Base-by-base conservation (phyloP, 2,113 vertebrate species). In the Thalassoma bifasciatum region DNA sequence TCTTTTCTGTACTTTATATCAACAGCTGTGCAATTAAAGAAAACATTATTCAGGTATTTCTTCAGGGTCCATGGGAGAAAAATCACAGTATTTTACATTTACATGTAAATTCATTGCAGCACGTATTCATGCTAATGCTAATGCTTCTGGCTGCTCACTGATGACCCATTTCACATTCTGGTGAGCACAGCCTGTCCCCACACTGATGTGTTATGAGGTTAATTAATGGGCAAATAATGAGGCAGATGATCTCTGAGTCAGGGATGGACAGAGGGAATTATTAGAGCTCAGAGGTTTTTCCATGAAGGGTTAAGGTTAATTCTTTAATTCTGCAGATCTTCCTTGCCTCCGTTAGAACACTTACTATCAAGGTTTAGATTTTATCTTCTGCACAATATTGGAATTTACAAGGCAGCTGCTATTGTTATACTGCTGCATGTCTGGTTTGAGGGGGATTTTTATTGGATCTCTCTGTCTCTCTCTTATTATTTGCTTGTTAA, bases 331-430 rank as follows among this genome's bases (percentile, higher is more conserved):
- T 64, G 62, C 6, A 34, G 36, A 38, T 11, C 38, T 64, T 67
- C 59, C 61, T 77, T 71, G 71, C 50, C 62, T 46, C 71, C 19
- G 69, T 66, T 66, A 78, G 84, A 83, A 91, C 86, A 82, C 61
- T 21, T 5, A 36, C 73, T 75, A 61, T 83, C 22, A 14, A 83
- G 69, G 79, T 75, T 50, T 75, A 77, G 79, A 85, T 87, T 89
- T 87, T 78, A 82, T 89, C 77, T 69, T 87, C 87, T 50, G 79
- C 86, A 85, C 84, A 83, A 84, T 86, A 72, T 84, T 88, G 78
- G 47, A 87, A 86, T 92, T 90, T 85, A 91, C 9, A 51, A 87
- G 81, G 59, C 30, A 24, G 67, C 57, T 78, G 83, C 79, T 85
- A 64, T 86, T 87, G 75, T 87, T 89, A 83, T 89, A 86, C 84